Evolutionary conservation across 2,797 vertebrate genomes (phyloP).

Genomic region (Lemur catta): DNA sequence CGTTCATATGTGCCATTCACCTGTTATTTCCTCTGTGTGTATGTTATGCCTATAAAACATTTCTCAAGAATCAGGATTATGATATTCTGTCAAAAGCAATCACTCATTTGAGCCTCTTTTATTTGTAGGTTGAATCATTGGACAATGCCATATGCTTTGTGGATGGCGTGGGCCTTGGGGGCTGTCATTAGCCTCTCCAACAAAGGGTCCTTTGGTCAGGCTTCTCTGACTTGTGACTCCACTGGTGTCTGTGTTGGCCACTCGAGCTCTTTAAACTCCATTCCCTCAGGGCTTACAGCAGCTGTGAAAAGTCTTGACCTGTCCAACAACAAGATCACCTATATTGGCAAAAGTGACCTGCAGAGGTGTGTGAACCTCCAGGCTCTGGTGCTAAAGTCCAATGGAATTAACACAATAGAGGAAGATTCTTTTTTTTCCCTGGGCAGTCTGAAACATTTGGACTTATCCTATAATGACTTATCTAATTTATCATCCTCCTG

Average conservation of each 20-base stretch:
- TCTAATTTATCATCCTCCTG: conserved; percentile 79
- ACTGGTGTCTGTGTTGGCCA: conserved; percentile 82
- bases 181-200: conserved; percentile 36
- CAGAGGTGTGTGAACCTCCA: conserved; percentile 76
- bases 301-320: conserved; percentile 80
- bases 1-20: neutral
- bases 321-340: conserved; percentile 83
- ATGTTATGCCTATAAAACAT: neutral
- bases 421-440: conserved; percentile 80
- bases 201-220: neutral
- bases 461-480: conserved; percentile 86
- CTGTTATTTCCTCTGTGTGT: neutral
- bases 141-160: conserved; percentile 56
- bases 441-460: conserved; percentile 81
- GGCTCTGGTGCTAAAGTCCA: conserved; percentile 80
- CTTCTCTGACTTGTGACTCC: conserved; percentile 73
- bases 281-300: conserved; percentile 78
- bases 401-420: conserved; percentile 81
- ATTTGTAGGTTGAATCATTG: conserved; percentile 49
- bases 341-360: conserved; percentile 79
- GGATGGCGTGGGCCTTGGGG: conserved; percentile 57
- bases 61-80: neutral
- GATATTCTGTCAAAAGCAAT: neutral
- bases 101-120: conserved; percentile 31
- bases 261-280: conserved; percentile 66